A percentile compares a stretch with the other conserved stretches of the same genome.
Conservation (phyloP, 2,113 vertebrate species). For the Anguilla japonica region DNA sequence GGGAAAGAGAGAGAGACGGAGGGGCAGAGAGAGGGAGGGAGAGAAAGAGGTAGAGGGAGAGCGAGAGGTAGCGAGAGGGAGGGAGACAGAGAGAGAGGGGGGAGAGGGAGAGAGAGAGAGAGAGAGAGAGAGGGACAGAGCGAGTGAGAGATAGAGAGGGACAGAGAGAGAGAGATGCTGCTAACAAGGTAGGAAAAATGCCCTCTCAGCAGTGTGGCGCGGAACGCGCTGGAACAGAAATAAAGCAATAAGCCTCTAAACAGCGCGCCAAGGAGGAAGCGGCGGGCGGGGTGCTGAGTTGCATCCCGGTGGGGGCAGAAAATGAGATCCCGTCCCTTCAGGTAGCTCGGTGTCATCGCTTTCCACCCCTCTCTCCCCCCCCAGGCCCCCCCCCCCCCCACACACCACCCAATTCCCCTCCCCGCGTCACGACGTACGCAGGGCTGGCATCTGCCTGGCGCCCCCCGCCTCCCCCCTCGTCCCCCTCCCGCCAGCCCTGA, state of each 20-base stretch:
- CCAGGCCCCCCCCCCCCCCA: neutral
- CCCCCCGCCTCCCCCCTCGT: conserved; percentile 63
- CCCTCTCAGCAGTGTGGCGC: neutral
- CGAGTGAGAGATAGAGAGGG: neutral
- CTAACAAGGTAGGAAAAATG: conserved; percentile 23
- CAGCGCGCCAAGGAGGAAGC: conserved; percentile 22
- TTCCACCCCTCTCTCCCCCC: conserved; percentile 15
- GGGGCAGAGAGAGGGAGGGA: too few species aligned
- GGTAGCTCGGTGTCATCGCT: conserved; percentile 50
- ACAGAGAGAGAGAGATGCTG: neutral
- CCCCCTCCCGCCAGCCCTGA: conserved; percentile 72
- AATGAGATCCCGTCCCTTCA: conserved; percentile 47
- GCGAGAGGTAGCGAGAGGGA: too few species aligned
- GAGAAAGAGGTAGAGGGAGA: too few species aligned
- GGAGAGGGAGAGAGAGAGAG: neutral
- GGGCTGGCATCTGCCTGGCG: conserved; percentile 63
- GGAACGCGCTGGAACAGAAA: neutral
- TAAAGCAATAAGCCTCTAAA: conserved; percentile 3
- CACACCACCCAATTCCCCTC: conserved; percentile 11
- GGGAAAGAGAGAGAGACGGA: too few species aligned
- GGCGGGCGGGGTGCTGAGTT: conserved; percentile 35
- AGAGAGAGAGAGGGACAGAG: neutral
- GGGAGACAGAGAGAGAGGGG: neutral
- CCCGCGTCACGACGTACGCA: conserved; percentile 42
- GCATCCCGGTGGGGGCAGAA: conserved; percentile 32